Evolutionary conservation across 2,113 vertebrate species (phyloP), one percentile per base, ranked within the genome.

Genomic region (Anolis sagrei): DNA sequence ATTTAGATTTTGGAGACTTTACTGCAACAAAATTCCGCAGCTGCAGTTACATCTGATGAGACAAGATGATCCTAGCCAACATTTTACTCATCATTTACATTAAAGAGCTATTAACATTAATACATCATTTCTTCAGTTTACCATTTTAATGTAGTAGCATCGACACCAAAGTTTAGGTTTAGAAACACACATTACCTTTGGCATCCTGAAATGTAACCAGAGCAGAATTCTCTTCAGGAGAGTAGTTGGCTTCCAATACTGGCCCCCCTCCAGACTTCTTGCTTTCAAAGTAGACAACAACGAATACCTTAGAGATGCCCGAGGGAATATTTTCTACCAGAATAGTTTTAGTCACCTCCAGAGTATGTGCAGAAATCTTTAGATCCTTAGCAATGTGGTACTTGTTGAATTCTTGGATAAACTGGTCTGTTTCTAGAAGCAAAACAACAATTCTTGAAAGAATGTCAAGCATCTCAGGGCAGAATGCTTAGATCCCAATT

Each of bases 281-380:
- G 64, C 90, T 97, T 87, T 98, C 97, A 94, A 99, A 98, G 90
- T 97, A 98, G 29, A 97, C 4, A 0, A 61, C 48, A 23, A 99
- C 87, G 25, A 93, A 83, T 54, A 96, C 93, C 32, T 87, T 90
- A 49, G 81, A 58, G 0, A 89, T 81, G 75, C 92, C 84, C 72
- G 89, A 86, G 18, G 97, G 92, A 18, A 97, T 8, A 32, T 97
- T 96, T 92, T 99, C 98, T 82, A 95, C 95, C 34, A 92, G 89
- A 78, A 98, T 70, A 49, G 90, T 95, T 36, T 80, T 91, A 44
- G 98, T 96, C 77, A 49, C 61, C 90, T 98, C 97, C 70, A 99
- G 95, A 80, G 88, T 90, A 51, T 87, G 83, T n/a, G 96, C 94
- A 68, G 87, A 94, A 51, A 99, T 91, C 2, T 90, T 69, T n/a